Evolutionary conservation across 2,888 invertebrate species (phyloP).

Genomic region (Ectemnius continuus): DNA sequence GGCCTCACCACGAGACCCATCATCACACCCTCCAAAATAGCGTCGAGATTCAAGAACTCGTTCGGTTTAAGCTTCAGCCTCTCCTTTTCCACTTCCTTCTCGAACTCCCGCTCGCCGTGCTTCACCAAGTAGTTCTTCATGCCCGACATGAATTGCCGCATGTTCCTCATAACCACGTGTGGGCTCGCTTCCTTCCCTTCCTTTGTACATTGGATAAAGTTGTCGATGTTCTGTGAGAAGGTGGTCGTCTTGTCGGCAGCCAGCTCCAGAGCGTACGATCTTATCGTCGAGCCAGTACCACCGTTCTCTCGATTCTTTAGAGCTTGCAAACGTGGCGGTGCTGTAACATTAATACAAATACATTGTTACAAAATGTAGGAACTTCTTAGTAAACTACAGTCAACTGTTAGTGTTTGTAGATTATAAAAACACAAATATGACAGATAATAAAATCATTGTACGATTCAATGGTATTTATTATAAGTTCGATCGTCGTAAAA

Average conservation of each 20-base stretch:
- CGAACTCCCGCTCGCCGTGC: slow-evolving; percentile 95
- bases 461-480: too few relatives aligned
- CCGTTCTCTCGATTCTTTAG: slow-evolving; percentile 81
- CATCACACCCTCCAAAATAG: slow-evolving; percentile 96
- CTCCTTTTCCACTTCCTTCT: slow-evolving; percentile 93
- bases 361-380: neutral
- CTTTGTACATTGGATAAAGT: slow-evolving; percentile 94
- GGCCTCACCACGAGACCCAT: slow-evolving; percentile 94
- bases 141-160: slow-evolving; percentile 98
- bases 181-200: slow-evolving; percentile 94
- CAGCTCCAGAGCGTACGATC: slow-evolving; percentile 88
- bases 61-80: slow-evolving; percentile 90
- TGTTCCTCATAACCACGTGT: slow-evolving; percentile 92
- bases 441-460: too few relatives aligned
- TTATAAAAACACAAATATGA: too few relatives aligned
- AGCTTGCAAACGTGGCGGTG: slow-evolving; percentile 87
- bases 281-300: slow-evolving; percentile 84
- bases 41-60: slow-evolving; percentile 96
- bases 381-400: too few relatives aligned
- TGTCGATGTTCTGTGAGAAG: slow-evolving; percentile 94
- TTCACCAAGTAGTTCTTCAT: slow-evolving; percentile 99
- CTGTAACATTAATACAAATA: slow-evolving; percentile 78
- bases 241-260: slow-evolving; percentile 92
- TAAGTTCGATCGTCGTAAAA: neutral
- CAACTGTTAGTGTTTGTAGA: too few relatives aligned